Evolutionary conservation across 2,888 invertebrate genomes (phyloP), one percentile per base, ranked within the genome.

Genomic region (Aelia acuminata): DNA sequence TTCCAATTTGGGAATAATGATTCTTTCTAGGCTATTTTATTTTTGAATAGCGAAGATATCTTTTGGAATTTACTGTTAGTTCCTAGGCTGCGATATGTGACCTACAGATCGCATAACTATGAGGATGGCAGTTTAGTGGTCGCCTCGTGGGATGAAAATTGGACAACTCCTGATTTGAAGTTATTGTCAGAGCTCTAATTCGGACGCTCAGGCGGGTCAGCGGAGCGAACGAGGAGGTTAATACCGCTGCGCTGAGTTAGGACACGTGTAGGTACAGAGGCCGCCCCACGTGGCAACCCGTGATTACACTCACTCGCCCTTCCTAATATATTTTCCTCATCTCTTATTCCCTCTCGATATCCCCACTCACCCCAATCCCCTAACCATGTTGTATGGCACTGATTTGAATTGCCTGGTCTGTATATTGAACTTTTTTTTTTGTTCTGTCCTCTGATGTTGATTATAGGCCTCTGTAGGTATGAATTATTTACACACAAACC

Each of bases 251-350:
- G 31, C 63, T 70, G 63, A 70, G 63, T 70, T 70, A 35, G 63
- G 31, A 70, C 63, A 70, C 63, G 63, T 70, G 63, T 31, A 70
- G 13, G 63, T 70, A 70, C 35, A 31, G 35, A 31, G 63, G 31
- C 18, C 20, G 18, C 63, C 63, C 63, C 63, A 70, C 63, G 63
- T 31, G 63, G 18, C 63, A 31, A 0, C 26, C 63, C 20, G 35
- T 70, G 63, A 70, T 70, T 70, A 70, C 63, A 70, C 35, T 10
- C 63, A 35, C 18, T 35, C 63, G 13, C 35, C 80, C 80, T 47
- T 43, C 80, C 13, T 80, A 80, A 80, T 80, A 80, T 80, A 80
- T 80, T 80, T 80, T 43, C 43, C 43, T 80, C 80, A 80, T 80
- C 80, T 43, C 43, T 80, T 47, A 80, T 43, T 80, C 80, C 43